These are phyloP conservation scores for Thyatira batis DNA, from an alignment of 2,888 invertebrate species.

Conservation along the genomic window DNA sequence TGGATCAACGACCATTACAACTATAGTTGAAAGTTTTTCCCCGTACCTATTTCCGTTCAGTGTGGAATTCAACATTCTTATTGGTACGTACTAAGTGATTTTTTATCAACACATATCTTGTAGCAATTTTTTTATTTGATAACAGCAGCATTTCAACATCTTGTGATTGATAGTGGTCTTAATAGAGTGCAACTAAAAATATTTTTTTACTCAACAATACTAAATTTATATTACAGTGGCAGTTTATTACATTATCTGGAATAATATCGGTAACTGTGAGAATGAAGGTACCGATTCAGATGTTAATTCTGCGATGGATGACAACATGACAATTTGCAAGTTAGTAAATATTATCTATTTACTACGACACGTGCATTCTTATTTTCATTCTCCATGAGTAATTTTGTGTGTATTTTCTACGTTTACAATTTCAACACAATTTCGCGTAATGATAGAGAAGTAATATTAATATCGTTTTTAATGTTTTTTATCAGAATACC, in stretches of 20 bases:
- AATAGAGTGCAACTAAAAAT: too few species aligned
- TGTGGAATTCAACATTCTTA: constrained; percentile 90
- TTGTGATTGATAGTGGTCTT: too few species aligned
- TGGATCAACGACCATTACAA: constrained; percentile 66
- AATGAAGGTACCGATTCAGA: constrained; percentile 62
- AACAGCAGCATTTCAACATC: too few species aligned
- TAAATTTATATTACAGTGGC: constrained; percentile 78
- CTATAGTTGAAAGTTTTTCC: constrained; percentile 83
- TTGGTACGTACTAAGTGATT: constrained; percentile 71
- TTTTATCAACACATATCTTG: too few species aligned
- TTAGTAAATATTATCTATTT: constrained; percentile 45
- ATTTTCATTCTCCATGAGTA: too few species aligned
- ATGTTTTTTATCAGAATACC: constrained; percentile 53
- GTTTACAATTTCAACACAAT: too few species aligned
- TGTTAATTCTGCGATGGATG: constrained; percentile 52
- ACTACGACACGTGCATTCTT: too few species aligned
- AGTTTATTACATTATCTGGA: constrained; percentile 88
- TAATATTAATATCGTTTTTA: neutral
- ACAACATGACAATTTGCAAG: constrained; percentile 65
- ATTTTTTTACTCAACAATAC: neutral
- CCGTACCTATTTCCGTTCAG: constrained; percentile 91
- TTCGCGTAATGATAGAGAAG: neutral
- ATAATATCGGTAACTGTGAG: constrained; percentile 85
- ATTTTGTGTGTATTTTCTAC: too few species aligned
- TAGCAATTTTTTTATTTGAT: too few species aligned